Percentiles rank a stretch among this genome's conserved stretches.
These are phyloP conservation scores for Coregonus suidteri DNA, from an alignment of 2,797 vertebrate species.

Conservation along the genomic window DNA sequence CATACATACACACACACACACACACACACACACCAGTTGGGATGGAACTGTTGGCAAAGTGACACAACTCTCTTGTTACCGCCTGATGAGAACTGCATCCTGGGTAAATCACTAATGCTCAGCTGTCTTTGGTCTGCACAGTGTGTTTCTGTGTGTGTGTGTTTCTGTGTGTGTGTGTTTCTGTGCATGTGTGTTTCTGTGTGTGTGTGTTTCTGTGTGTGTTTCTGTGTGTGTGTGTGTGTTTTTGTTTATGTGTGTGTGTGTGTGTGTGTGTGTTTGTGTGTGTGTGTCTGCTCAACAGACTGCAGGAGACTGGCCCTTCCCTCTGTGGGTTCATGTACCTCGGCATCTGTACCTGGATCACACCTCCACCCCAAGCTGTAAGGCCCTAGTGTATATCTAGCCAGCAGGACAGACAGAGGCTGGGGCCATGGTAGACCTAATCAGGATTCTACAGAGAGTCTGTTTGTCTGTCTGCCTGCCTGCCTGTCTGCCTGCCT, in stretches of 20 bases:
- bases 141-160: not conserved
- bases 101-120: not conserved
- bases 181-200: not conserved
- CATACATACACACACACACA: not conserved
- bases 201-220: not conserved
- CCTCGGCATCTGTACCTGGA: not conserved
- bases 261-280: slow-evolving; percentile 12
- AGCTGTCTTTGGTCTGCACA: not conserved
- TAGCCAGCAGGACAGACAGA: not conserved
- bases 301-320: not conserved
- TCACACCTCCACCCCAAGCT: not conserved
- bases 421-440: not conserved
- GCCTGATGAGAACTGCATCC: not conserved
- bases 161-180: too few species aligned
- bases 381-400: not conserved
- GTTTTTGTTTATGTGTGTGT: not conserved
- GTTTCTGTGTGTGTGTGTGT: not conserved
- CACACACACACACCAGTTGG: not conserved
- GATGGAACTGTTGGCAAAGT: too few species aligned
- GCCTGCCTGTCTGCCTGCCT: too few species aligned
- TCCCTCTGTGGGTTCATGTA: too few species aligned
- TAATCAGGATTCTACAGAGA: not conserved
- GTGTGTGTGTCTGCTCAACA: slow-evolving; percentile 4
- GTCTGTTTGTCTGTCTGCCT: not conserved
- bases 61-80: not conserved